phyloP scores from a whole-genome alignment of 2,113 vertebrate species.

The Speoplatyrhinus poulsoni region DNA sequence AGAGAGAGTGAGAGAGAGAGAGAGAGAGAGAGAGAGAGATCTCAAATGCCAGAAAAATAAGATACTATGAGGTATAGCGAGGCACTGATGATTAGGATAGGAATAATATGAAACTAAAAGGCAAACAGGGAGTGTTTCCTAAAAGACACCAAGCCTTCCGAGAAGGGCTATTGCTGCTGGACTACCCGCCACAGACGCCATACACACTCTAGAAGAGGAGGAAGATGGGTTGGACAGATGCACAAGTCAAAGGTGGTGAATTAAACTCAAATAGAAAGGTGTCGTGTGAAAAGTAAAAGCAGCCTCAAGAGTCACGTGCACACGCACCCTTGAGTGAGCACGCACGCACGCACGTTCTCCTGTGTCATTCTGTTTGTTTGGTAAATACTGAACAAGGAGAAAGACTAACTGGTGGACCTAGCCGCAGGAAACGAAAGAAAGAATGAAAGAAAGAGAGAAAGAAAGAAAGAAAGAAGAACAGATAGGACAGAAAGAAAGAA shows the following conservation, averaged over 20 bases:
- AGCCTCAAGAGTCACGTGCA: not conserved
- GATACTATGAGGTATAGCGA: conserved; percentile 1
- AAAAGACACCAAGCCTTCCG: no score
- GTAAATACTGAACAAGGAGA: conserved; percentile 26
- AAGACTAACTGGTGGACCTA: not conserved
- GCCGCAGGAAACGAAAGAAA: conserved; percentile 8
- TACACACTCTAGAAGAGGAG: no score
- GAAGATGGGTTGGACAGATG: no score
- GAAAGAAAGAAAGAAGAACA: conserved; percentile 1
- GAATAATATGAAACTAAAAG: conserved; percentile 21
- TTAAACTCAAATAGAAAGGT: no score
- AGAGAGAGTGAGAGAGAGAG: not conserved
- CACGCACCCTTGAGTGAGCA: not conserved
- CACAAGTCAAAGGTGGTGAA: no score
- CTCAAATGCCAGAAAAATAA: no score
- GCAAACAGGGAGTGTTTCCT: conserved; percentile 26
- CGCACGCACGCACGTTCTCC: not conserved
- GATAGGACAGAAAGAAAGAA: conserved; percentile 32
- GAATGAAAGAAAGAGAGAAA: conserved; percentile 13
- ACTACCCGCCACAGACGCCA: no score
- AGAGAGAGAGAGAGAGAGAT: not conserved
- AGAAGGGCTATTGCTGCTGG: no score
- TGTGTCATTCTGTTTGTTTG: conserved; percentile 14
- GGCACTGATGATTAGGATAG: not conserved
- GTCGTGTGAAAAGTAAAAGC: no score